Evolutionary conservation across 2,113 vertebrate genomes (phyloP), one percentile per base, ranked within the genome.

Genomic region (Saccopteryx bilineata): DNA sequence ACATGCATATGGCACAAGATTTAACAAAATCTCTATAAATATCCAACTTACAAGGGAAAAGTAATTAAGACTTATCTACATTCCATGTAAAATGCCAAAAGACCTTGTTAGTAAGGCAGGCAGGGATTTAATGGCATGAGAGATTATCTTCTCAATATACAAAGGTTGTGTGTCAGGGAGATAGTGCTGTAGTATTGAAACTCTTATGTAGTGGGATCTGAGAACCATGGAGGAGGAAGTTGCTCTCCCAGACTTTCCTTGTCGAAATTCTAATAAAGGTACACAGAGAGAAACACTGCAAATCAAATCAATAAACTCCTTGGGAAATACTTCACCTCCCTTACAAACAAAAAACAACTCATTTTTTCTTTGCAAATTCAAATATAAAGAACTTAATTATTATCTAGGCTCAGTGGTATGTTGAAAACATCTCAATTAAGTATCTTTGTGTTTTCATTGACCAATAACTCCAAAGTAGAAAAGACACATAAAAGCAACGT

Each of bases 1-100:
- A 90, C 87, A 97, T 92, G 66, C 76, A 87, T 90, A 90, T 61
- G n/a, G 48, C 19, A 92, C 84, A 97, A 90, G 19, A 92, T 87
- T 63, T 33, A 93, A 89, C 65, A 96, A 93, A 93, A 90, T 91
- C 5, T 80, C 58, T 75, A 75, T 87, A 93, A 97, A 80, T 95
- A 87, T 88, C 19, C 31, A 80, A 87, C 65, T 87, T 88, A 72
- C 46, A 71, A 87, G 13, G 69, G 26, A 83, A 93, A 66, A 18
- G 39, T 68, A 94, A 88, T 93, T 91, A 56, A 80, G 69, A 89
- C 79, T 63, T 87, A 76, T 24, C 24, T 81, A 78, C n/a, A 94
- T 82, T 94, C 19, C 72, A 86, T 72, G 4, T n/a, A 71, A 87
- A 95, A 80, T 6, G 24, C 69, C 2, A 31, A 93, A 91, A 91